phyloP scores from a whole-genome alignment of 2,797 vertebrate genomes.

The Sphaeramia orbicularis region DNA sequence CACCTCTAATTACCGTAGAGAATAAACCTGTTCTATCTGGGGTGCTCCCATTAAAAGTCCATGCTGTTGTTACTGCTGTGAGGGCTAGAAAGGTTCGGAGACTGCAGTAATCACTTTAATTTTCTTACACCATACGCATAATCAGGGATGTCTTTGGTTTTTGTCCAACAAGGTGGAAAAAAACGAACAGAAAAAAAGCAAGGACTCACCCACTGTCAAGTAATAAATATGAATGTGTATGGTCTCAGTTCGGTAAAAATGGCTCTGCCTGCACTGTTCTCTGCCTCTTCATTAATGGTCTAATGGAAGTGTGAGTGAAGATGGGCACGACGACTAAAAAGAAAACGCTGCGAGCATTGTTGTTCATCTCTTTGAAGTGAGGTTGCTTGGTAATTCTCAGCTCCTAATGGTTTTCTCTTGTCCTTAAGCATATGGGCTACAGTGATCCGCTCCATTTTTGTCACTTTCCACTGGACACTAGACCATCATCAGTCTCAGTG shows the following conservation, averaged over 20 bases:
- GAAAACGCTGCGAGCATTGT: conserved; percentile 39
- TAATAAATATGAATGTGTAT: conserved; percentile 1
- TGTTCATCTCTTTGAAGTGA: conserved; percentile 66
- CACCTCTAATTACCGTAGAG: conserved; percentile 72
- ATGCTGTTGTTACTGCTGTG: conserved; percentile 31
- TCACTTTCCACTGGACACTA: conserved; percentile 60
- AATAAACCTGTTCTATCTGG: conserved; percentile 62
- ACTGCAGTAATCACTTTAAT: conserved; percentile 64
- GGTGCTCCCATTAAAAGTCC: conserved; percentile 56
- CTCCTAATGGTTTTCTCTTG: conserved; percentile 61
- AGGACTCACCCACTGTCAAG: conserved; percentile 17
- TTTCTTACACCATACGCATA: conserved; percentile 59
- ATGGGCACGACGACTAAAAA: conserved; percentile 38
- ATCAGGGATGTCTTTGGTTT: conserved; percentile 46
- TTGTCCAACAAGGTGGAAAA: conserved; percentile 19
- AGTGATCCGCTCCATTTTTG: conserved; percentile 49
- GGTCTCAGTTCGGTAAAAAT: neutral
- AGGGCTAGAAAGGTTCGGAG: conserved; percentile 51
- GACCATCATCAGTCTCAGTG: conserved; percentile 51
- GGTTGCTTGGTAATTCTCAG: conserved; percentile 52
- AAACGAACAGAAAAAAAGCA: neutral
- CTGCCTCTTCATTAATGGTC: conserved; percentile 56
- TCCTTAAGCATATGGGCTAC: conserved; percentile 59
- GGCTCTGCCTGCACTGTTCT: conserved; percentile 44
- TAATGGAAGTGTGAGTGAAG: conserved; percentile 45